phyloP scores from a whole-genome alignment of 2,113 vertebrate species.

The Sigmodon hispidus region DNA sequence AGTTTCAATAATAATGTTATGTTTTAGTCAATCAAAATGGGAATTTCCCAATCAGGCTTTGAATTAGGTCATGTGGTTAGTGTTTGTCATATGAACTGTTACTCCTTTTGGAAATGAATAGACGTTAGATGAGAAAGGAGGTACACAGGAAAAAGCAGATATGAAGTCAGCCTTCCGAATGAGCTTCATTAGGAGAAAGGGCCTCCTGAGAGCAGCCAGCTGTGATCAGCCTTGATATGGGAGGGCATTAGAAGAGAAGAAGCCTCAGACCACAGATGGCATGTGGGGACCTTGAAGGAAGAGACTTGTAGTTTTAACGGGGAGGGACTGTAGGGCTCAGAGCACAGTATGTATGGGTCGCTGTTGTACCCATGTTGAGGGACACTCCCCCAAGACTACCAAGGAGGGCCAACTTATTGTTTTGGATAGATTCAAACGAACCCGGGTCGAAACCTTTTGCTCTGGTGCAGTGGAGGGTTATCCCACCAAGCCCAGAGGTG shows the following conservation, averaged over 20 bases:
- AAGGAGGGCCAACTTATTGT: no score
- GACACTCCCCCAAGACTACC: no score
- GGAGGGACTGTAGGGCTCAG: no score
- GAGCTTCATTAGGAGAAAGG: not conserved
- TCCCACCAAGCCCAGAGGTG: no score
- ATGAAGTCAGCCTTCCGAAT: no score
- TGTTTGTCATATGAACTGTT: not conserved
- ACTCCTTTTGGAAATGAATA: conserved; percentile 7
- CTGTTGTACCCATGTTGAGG: no score
- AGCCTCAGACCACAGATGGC: no score
- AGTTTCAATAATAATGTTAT: not conserved
- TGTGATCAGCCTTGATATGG: not conserved
- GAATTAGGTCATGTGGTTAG: not conserved
- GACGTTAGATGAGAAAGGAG: not conserved
- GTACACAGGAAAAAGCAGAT: not conserved
- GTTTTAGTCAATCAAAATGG: not conserved
- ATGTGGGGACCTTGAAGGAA: not conserved
- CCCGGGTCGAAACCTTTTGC: no score
- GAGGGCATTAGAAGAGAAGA: not conserved
- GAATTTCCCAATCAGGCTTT: conserved; percentile 9
- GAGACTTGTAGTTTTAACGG: not conserved
- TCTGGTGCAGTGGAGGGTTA: no score
- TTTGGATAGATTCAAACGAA: no score
- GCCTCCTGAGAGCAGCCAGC: not conserved
- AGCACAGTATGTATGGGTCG: not conserved